Evolutionary conservation across 2,113 vertebrate genomes (phyloP).

Genomic region (Microtus pennsylvanicus): DNA sequence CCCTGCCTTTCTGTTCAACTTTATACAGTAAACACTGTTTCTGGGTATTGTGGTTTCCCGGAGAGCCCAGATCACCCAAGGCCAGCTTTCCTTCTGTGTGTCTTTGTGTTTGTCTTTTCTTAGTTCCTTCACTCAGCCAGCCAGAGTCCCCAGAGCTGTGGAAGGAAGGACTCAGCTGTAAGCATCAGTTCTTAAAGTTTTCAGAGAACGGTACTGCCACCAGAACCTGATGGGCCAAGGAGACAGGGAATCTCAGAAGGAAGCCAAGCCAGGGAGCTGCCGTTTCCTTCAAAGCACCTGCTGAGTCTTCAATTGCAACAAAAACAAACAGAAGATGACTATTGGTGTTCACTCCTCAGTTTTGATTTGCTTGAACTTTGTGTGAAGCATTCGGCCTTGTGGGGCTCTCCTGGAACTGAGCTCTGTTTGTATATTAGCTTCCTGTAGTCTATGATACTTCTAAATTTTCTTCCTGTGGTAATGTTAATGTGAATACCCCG

Average conservation of each 20-base stretch:
- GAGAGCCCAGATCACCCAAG: background rate
- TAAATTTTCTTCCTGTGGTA: background rate
- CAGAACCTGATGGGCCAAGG: background rate
- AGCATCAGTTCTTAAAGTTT: background rate
- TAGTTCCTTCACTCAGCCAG: background rate
- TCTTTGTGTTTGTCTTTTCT: background rate
- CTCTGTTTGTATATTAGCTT: background rate
- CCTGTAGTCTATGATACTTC: background rate
- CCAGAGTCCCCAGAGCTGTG: background rate
- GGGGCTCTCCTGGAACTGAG: background rate
- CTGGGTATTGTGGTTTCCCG: background rate
- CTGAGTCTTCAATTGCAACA: background rate
- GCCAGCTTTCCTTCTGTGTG: background rate
- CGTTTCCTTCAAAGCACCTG: background rate
- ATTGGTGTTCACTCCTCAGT: background rate
- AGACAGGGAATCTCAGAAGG: background rate
- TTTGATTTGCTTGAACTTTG: background rate
- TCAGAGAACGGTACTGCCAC: background rate
- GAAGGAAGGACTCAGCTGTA: background rate
- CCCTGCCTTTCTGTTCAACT: background rate
- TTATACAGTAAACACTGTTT: background rate
- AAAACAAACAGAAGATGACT: background rate
- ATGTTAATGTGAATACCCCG: background rate
- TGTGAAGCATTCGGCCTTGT: background rate
- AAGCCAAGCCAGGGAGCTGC: background rate